Conservation (phyloP, 92 coral and sea anemone species). For the Phenganax subtilis region DNA sequence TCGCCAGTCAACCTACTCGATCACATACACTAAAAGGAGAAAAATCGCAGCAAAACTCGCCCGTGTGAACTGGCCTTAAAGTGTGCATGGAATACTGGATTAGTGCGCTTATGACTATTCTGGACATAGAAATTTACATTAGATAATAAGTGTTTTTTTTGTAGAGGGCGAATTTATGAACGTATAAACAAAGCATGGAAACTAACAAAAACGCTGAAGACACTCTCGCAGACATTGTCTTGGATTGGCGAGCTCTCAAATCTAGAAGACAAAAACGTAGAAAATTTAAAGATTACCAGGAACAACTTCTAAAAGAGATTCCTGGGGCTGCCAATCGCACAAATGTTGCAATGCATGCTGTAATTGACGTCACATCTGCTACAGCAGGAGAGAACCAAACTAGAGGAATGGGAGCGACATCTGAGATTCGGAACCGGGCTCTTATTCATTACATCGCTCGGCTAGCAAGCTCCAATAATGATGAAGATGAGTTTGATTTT, state of each 20-base stretch:
- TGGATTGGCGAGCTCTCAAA: constrained; percentile 32
- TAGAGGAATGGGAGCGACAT: constrained; percentile 28
- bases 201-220: neutral
- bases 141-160: no score
- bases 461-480: constrained; percentile 36
- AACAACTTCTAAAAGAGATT: constrained; percentile 28
- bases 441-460: constrained; percentile 44
- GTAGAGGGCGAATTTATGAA: neutral
- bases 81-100: no score
- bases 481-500: constrained; percentile 36
- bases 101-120: no score
- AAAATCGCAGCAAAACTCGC: no score
- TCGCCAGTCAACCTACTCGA: no score
- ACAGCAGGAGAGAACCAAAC: constrained; percentile 20
- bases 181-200: neutral
- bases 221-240: neutral
- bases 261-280: constrained; percentile 36
- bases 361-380: constrained; percentile 24
- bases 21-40: no score
- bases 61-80: no score
- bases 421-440: constrained; percentile 37
- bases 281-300: constrained; percentile 38
- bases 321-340: constrained; percentile 31
- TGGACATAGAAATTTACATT: no score
- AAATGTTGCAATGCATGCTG: constrained; percentile 41